phyloP scores from a whole-genome alignment of 92 coral and sea anemone species.

The Meandrina meandrites region DNA sequence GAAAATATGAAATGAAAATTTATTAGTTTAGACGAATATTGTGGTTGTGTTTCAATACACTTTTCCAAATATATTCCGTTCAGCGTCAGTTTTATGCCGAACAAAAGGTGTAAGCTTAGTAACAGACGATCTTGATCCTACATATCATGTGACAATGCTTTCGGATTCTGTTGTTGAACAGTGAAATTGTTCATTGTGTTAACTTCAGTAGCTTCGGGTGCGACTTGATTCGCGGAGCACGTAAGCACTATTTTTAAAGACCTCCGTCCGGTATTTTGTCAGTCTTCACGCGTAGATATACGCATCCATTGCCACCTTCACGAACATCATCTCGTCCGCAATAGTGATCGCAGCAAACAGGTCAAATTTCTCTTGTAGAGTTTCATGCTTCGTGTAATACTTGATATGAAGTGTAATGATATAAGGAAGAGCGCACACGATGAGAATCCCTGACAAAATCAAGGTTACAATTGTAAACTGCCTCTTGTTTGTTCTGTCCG shows the following conservation, averaged over 20 bases:
- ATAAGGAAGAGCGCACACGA: conserved; percentile 64
- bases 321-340: conserved; percentile 64
- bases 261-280: conserved; percentile 61
- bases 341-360: conserved; percentile 45
- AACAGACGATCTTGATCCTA: no score
- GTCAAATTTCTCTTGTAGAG: conserved; percentile 20
- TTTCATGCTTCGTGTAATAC: conserved; percentile 37
- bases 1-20: no score
- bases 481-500: conserved; percentile 31
- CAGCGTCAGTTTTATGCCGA: no score
- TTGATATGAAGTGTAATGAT: conserved; percentile 23
- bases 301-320: conserved; percentile 75
- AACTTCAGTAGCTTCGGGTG: background rate
- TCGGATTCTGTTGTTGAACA: conserved; percentile 4
- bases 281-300: conserved; percentile 87
- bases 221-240: conserved; percentile 9
- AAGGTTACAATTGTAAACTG: conserved; percentile 58
- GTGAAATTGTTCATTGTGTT: conserved; percentile 25
- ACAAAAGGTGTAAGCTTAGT: no score
- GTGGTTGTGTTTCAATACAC: no score
- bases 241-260: conserved; percentile 45
- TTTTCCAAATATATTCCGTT: no score
- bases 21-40: no score
- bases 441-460: conserved; percentile 47
- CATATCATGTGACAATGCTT: no score